Base-by-base conservation (phyloP, 2,888 invertebrate species). In the Ptilodon capucinus region DNA sequence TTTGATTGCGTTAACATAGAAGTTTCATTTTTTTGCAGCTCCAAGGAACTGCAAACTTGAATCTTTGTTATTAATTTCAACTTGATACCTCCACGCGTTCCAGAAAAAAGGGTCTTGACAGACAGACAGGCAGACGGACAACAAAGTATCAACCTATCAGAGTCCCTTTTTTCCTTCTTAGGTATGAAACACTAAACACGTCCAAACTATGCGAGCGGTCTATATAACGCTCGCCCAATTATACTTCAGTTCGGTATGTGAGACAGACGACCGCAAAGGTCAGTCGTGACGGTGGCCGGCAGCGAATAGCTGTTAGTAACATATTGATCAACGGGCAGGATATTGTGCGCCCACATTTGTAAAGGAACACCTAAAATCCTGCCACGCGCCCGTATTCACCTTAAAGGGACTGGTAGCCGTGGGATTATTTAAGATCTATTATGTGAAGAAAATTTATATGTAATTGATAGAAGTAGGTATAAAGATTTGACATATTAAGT, bases 221-320 rank as follows among this genome's bases (percentile, higher is more conserved):
- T 39, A n/a, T 13, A 39, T n/a, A 6, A 39, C 11, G 39, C 19
- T 2, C 13, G 21, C 39, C 18, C 8, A 39, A 39, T 39, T n/a
- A 39, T 19, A 21, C 21, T n/a, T 39, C 54, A 42, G 52, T 52
- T 51, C 41, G 61, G 61, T 56, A 65, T 61, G 69, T 44, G 46
- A 52, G 58, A 51, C 52, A 51, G 57, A 58, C 53, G 60, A 66
- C 70, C 69, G 48, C 62, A 65, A 67, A 77, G 74, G 74, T 71
- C 66, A 59, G 38, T 65, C 67, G 64, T 71, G 74, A 68, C 65
- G 48, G 53, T 59, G 61, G 55, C 52, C 53, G 43, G 51, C 46
- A 51, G 58, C 36, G 44, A 39, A 44, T 45, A 42, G 40, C 44
- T 19, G 42, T 40, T 32, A 19, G 23, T 14, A 21, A 21, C 47